Evolutionary conservation across 2,113 vertebrate genomes (phyloP), one percentile per base, ranked within the genome.

Genomic region (Sigmodon hispidus): DNA sequence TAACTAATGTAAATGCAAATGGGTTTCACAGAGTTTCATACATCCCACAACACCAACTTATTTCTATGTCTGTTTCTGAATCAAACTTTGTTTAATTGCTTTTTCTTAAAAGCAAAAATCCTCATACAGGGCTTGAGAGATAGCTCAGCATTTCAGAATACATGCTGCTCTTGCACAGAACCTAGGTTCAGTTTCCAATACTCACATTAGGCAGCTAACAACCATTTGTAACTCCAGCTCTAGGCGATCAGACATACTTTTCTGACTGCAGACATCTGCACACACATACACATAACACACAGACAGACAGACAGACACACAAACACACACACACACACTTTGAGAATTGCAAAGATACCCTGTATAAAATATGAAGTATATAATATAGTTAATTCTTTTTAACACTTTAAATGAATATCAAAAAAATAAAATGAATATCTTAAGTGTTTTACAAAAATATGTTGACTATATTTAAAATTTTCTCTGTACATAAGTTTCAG

Each of bases 391-490:
- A 83, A 50, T 67, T 16, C 26, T 40, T 69, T 59, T 48, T n/a
- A n/a, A n/a, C n/a, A n/a, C n/a, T n/a, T n/a, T n/a, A n/a, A n/a
- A n/a, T n/a, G n/a, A n/a, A n/a, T n/a, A n/a, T n/a, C n/a, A 10
- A 2, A 0, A 52, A 16, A 76, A 63, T 50, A 0, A 10, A 2
- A 0, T 59, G 21, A 76, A 63, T 50, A 0, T 1, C 1, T 83
- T 80, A 75, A 48, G n/a, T 29, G 52, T 5, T 77, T 36, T 16
- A 55, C 16, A 77, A 40, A 87, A 81, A 72, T 93, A 73, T 40
- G 4, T 65, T 85, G 10, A 7, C 22, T 50, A 87, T 92, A 36
- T 52, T 88, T 77, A 16, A 75, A 63, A 34, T 31, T 86, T 87
- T 84, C 36, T 21, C 19, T 95, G 17, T 31, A 61, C 55, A 63